Evolutionary conservation across 2,113 vertebrate species (phyloP), one percentile per base, ranked within the genome.

Genomic region (Albula glossodonta): DNA sequence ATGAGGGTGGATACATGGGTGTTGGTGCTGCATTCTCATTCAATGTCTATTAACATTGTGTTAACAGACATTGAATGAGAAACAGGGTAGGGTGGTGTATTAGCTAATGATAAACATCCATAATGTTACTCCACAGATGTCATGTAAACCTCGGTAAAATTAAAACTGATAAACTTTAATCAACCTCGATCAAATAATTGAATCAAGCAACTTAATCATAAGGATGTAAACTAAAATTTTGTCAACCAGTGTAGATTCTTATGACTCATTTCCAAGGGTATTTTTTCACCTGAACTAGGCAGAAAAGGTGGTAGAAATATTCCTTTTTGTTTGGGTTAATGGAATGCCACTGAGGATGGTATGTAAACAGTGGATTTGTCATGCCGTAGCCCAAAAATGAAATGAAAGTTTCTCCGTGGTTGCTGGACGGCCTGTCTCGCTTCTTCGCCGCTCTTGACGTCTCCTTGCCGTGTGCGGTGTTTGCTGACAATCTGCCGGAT

Each of bases 401-500:
- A 15, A 2, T 19, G 49, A 6, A 51, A 49, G 13, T 51, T 3
- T 79, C n/a, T 31, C 19, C 41, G 49, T 7, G 5, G 51, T 19
- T 51, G 80, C 8, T 22, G 41, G 2, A 50, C 17, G 17, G 48
- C 48, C 8, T 41, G 41, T 4, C 11, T 51, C 17, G 11, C 49
- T 81, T 5, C 80, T 4, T 4, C 22, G 2, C 22, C 25, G 13
- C 50, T 52, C 80, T 81, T 52, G 22, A 81, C 22, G 19, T 81
- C 70, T 81, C 53, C 56, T 51, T 60, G 5, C 52, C 31, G 25
- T 80, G 51, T 52, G n/a, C 86, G 12, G 84, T 89, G 92, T 90
- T 93, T 90, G 88, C 88, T 74, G 88, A 89, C 93, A 88, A 88
- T 92, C 86, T 84, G 89, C 86, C 87, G 83, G 78, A 91, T 91